Percentiles rank a stretch among this genome's conserved stretches.
These are phyloP conservation scores for Capreolus pygargus DNA, from an alignment of 2,113 vertebrate species.

Conservation along the genomic window DNA sequence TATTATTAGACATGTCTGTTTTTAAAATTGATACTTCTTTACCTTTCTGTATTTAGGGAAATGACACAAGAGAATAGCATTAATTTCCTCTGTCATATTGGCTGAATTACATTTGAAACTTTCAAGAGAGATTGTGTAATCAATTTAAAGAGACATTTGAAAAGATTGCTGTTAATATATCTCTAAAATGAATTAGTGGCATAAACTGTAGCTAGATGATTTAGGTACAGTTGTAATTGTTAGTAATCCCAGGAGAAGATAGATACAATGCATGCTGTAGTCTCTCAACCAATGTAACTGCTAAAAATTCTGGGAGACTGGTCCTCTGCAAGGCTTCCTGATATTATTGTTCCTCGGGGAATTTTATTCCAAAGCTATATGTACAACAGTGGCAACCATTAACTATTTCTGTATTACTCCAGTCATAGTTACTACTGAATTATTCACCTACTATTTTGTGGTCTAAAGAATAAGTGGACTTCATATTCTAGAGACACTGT, in stretches of 20 bases:
- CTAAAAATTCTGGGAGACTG: conserved; percentile 7
- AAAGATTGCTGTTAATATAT: conserved; percentile 24
- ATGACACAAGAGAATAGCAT: neutral
- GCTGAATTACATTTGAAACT: conserved; percentile 1
- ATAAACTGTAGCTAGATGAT: conserved; percentile 12
- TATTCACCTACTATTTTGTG: neutral
- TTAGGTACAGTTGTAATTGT: neutral
- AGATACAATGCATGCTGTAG: neutral
- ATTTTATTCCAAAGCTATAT: neutral
- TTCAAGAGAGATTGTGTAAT: neutral
- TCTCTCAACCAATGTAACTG: neutral
- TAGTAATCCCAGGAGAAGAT: conserved; percentile 3
- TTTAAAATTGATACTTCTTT: conserved; percentile 39
- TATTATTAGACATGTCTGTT: conserved; percentile 36
- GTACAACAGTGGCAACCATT: neutral
- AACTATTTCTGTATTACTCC: neutral
- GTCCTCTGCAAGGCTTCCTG: neutral
- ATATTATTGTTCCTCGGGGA: neutral
- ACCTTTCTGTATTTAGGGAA: conserved; percentile 36
- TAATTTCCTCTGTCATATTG: conserved; percentile 28
- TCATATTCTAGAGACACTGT: neutral
- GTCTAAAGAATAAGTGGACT: neutral
- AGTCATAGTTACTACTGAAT: neutral
- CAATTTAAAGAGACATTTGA: conserved; percentile 24
- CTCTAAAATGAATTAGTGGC: conserved; percentile 39